These are phyloP conservation scores for Macaria notata DNA, from an alignment of 2,888 invertebrate genomes.

Conservation along the genomic window DNA sequence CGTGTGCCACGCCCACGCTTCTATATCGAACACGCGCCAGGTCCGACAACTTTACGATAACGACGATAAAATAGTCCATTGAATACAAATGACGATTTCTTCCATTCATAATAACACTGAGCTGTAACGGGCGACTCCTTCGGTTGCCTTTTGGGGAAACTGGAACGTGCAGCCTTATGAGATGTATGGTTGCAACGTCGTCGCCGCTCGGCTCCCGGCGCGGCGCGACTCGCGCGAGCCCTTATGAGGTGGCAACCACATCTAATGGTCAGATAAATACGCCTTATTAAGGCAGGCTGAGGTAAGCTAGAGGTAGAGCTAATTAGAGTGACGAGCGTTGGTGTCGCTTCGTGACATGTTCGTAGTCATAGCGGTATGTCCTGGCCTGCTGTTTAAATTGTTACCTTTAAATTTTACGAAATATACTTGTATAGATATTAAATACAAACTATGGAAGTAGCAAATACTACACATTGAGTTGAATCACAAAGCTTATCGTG, in stretches of 20 bases:
- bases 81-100: conserved; percentile 39
- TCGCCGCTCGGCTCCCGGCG: conserved; percentile 31
- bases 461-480: conserved; percentile 9
- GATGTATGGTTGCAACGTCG: conserved; percentile 42
- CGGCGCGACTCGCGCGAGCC: conserved; percentile 22
- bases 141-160: conserved; percentile 59
- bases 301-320: conserved; percentile 39
- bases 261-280: conserved; percentile 47
- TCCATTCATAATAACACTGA: conserved; percentile 31
- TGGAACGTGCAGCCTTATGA: conserved; percentile 45
- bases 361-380: no score
- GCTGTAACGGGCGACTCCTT: conserved; percentile 54
- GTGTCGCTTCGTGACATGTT: background rate
- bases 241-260: conserved; percentile 52
- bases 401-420: no score
- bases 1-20: conserved; percentile 39
- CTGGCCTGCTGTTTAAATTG: background rate
- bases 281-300: conserved; percentile 40
- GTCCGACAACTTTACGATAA: conserved; percentile 35
- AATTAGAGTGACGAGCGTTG: conserved; percentile 23
- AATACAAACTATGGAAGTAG: background rate
- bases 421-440: background rate
- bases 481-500: conserved; percentile 14
- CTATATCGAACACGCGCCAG: conserved; percentile 25
- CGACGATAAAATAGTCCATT: conserved; percentile 33